Evolutionary conservation across 2,113 vertebrate species (phyloP).

Genomic region (Sphaerodactylus townsendi): DNA sequence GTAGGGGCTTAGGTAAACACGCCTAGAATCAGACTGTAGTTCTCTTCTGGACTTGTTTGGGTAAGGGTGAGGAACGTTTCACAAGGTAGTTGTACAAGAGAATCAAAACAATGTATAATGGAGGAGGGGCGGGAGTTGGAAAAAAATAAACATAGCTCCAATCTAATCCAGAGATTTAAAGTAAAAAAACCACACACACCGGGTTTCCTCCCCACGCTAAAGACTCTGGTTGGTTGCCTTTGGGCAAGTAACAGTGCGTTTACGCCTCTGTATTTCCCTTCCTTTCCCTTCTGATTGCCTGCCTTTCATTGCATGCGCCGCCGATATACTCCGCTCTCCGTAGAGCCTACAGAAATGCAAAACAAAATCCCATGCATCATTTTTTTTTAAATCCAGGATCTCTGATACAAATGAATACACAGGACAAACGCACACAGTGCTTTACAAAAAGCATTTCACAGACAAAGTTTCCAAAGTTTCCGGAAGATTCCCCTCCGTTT

Average conservation of each 20-base stretch:
- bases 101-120: neutral
- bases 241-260: neutral
- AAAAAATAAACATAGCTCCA: conserved; percentile 49
- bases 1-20: neutral
- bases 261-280: neutral
- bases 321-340: neutral
- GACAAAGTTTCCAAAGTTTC: neutral
- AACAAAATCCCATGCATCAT: neutral
- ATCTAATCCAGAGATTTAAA: conserved; percentile 11
- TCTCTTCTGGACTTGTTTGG: neutral
- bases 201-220: neutral
- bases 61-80: neutral
- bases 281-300: neutral
- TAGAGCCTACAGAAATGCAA: neutral
- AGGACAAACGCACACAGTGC: neutral
- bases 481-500: neutral
- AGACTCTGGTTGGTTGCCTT: neutral
- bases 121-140: conserved; percentile 37
- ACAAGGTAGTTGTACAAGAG: conserved; percentile 49
- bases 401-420: neutral
- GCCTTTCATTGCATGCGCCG: neutral
- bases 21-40: neutral
- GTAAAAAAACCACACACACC: too few relatives aligned
- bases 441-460: neutral
- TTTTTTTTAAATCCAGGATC: neutral